Conservation (phyloP, 2,113 vertebrate species). For the human (Homo sapiens) region DNA sequence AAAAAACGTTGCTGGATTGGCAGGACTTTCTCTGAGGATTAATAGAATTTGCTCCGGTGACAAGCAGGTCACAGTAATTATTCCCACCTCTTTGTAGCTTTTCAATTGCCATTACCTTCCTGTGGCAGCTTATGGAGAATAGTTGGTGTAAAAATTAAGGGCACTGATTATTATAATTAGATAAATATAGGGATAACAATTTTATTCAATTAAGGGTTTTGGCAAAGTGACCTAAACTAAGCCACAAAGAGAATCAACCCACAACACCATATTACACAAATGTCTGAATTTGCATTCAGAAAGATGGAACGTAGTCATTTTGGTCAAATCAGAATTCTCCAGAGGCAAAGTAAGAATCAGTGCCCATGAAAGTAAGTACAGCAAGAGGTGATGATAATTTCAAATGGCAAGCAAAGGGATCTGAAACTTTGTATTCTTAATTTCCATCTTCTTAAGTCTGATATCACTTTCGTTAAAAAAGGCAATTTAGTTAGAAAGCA, state of each 20-base stretch:
- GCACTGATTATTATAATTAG: conserved; percentile 44
- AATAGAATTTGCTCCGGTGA: conserved; percentile 38
- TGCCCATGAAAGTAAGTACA: neutral
- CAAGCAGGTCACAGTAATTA: conserved; percentile 56
- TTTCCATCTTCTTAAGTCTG: neutral
- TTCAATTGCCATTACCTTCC: conserved; percentile 35
- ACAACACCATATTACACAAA: neutral
- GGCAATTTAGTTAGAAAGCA: neutral
- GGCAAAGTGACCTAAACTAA: conserved; percentile 36
- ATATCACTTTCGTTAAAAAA: neutral
- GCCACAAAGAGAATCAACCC: conserved; percentile 21
- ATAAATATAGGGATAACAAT: conserved; percentile 53
- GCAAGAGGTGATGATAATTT: neutral
- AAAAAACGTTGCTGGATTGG: conserved; percentile 3
- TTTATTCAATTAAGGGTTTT: conserved; percentile 56
- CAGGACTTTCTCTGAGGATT: conserved; percentile 31
- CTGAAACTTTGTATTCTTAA: neutral
- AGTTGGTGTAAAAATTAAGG: conserved; percentile 50
- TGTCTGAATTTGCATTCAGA: neutral
- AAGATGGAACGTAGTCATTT: neutral
- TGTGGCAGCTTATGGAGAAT: conserved; percentile 30
- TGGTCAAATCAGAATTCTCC: neutral
- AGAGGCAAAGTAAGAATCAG: neutral
- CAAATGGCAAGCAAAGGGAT: neutral
- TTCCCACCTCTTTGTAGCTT: conserved; percentile 37